Evolutionary conservation across 2,113 vertebrate species (phyloP), one percentile per base, ranked within the genome.

Genomic region (Speoplatyrhinus poulsoni): DNA sequence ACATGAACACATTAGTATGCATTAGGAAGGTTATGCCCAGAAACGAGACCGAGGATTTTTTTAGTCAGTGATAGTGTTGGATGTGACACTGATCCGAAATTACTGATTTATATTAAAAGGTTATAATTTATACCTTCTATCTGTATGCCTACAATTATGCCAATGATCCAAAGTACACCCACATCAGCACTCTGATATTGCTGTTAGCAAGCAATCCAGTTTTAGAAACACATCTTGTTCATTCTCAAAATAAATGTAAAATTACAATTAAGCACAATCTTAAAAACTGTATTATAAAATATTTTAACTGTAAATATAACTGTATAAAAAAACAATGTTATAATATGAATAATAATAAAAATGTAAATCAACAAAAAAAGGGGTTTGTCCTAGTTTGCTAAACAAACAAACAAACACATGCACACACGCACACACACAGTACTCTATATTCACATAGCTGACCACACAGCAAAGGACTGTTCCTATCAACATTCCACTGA

Each of bases 21-120:
- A 70, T 73, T 74, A 58, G 76, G 63, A 19, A 50, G 36, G 36
- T 72, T 72, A 67, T 50, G 13, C 4, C 49, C 32, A 67, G 49
- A 50, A 50, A 50, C 13, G 9, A 50, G 11, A 50, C 49, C 68
- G 60, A 66, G 16, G 11, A 11, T 55, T 50, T 73, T 15, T 61
- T 13, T 50, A 50, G 49, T 4, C 49, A 13, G 10, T 9, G 12
- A 11, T 50, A 12, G 36, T 50, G 49, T 50, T 50, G 3, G 4
- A 11, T 50, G 3, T 50, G 36, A 41, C 36, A 41, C 36, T 41
- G 36, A 41, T 41, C 36, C 36, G 36, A 41, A 41, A 41, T 41
- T 6, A 5, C 36, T 41, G 36, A 41, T 41, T 41, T 41, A 5
- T 41, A 41, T 41, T 41, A 5, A 41, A 41, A 41, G 36, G 36